Conservation (phyloP, 2,113 vertebrate species). For the Forbesichthys papilliferus region DNA sequence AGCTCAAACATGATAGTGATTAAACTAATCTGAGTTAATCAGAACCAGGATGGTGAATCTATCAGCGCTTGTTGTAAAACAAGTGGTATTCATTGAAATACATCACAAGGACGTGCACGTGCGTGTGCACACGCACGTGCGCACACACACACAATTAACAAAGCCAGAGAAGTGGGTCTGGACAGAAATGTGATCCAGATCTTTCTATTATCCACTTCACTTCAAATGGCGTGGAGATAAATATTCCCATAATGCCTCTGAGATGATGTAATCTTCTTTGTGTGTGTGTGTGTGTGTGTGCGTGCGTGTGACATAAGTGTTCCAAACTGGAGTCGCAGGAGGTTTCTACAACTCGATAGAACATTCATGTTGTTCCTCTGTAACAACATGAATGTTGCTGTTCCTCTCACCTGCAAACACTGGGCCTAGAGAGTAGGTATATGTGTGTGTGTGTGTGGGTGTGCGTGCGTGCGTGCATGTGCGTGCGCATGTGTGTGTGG, state of each 20-base stretch:
- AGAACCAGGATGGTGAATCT: slow-evolving; percentile 23
- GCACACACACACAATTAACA: not conserved
- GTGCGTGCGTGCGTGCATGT: no score
- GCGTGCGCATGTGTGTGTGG: not conserved
- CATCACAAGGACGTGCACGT: not conserved
- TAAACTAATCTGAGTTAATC: slow-evolving; percentile 59
- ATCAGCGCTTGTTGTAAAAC: slow-evolving; percentile 26
- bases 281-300: not conserved
- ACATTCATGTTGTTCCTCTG: no score
- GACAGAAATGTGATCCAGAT: slow-evolving; percentile 40
- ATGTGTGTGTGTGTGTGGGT: not conserved
- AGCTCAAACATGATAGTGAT: slow-evolving; percentile 62
- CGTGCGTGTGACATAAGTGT: no score
- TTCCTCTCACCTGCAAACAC: no score
- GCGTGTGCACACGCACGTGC: slow-evolving; percentile 5
- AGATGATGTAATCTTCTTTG: slow-evolving; percentile 73
- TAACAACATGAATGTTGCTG: no score
- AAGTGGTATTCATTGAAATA: slow-evolving; percentile 28
- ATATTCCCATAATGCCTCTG: slow-evolving; percentile 72
- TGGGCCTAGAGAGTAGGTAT: not conserved
- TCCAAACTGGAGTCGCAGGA: slow-evolving; percentile 39
- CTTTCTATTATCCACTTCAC: slow-evolving; percentile 67
- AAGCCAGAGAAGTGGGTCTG: slow-evolving; percentile 1
- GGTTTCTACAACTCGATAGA: not conserved
- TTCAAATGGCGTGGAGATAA: slow-evolving; percentile 72